Evolutionary conservation across 2,888 invertebrate genomes (phyloP).

Genomic region (Liposcelis brunnea): DNA sequence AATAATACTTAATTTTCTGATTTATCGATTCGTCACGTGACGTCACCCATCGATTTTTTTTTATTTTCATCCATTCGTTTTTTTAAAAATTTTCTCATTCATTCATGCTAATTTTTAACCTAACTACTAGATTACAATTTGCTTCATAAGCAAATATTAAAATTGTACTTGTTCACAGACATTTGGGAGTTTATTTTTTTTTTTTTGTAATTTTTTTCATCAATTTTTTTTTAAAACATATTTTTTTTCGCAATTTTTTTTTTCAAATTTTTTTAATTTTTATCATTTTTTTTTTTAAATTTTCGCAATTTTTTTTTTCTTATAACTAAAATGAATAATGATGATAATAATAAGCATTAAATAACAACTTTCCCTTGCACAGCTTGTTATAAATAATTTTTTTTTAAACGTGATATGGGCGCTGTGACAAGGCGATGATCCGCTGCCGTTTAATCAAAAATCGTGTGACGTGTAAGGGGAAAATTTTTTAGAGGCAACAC

Average conservation of each 20-base stretch:
- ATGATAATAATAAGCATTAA: constrained; percentile 6
- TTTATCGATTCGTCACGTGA: too few relatives aligned
- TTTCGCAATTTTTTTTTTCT: not conserved
- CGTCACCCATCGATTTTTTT: not conserved
- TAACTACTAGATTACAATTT: constrained; percentile 5
- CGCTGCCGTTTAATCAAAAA: too few relatives aligned
- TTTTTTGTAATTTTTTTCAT: not conserved
- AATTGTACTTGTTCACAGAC: constrained; percentile 10
- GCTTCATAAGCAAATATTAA: constrained; percentile 3
- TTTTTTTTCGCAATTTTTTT: constrained; percentile 3
- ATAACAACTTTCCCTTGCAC: constrained; percentile 7
- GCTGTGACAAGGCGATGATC: too few relatives aligned
- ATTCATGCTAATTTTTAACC: not conserved
- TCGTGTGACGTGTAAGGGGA: too few relatives aligned
- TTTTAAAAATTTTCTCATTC: not conserved
- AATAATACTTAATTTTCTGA: too few relatives aligned
- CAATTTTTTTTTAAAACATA: constrained; percentile 3
- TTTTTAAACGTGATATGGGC: too few relatives aligned
- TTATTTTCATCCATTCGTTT: not conserved
- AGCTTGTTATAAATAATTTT: not conserved
- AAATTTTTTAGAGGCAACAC: too few relatives aligned
- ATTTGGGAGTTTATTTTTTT: constrained; percentile 7
- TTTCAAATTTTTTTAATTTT: not conserved
- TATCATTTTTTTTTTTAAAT: not conserved
- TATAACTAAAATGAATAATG: constrained; percentile 6